These are phyloP conservation scores for Metacarcinus magister DNA, from an alignment of 2,888 invertebrate species.

Conservation along the genomic window DNA sequence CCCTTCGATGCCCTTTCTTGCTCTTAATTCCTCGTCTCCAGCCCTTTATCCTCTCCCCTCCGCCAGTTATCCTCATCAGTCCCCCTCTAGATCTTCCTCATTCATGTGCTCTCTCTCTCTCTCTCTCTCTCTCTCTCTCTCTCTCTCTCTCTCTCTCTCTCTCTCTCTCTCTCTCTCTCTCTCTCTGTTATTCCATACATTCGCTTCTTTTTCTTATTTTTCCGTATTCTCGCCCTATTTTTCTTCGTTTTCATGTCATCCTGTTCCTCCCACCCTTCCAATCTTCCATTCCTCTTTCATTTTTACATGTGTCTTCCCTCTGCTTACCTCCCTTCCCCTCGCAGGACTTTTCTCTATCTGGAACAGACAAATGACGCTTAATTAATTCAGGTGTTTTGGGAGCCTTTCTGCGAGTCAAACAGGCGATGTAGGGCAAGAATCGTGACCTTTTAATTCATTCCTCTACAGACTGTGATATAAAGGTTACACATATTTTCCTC, in stretches of 20 bases:
- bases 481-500: neutral
- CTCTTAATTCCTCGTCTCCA: conserved; percentile 37
- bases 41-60: conserved; percentile 34
- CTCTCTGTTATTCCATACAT: neutral
- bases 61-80: conserved; percentile 21
- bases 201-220: neutral
- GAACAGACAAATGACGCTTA: conserved; percentile 27
- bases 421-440: neutral
- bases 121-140: neutral
- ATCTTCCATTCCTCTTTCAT: neutral
- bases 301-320: neutral
- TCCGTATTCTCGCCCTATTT: neutral
- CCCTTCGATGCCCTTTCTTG: conserved; percentile 17
- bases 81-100: conserved; percentile 9
- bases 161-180: neutral
- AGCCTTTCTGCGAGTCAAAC: neutral
- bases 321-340: neutral
- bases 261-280: neutral
- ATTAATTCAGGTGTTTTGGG: conserved; percentile 49
- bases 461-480: neutral
- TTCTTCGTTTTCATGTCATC: neutral
- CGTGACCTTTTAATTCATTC: conserved; percentile 17
- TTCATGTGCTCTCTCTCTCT: neutral
- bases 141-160: neutral
- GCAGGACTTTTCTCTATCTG: neutral